Percentiles rank a stretch among this genome's conserved stretches.
phyloP scores from a whole-genome alignment of 2,888 invertebrate species.

The Aleiodes testaceus region DNA sequence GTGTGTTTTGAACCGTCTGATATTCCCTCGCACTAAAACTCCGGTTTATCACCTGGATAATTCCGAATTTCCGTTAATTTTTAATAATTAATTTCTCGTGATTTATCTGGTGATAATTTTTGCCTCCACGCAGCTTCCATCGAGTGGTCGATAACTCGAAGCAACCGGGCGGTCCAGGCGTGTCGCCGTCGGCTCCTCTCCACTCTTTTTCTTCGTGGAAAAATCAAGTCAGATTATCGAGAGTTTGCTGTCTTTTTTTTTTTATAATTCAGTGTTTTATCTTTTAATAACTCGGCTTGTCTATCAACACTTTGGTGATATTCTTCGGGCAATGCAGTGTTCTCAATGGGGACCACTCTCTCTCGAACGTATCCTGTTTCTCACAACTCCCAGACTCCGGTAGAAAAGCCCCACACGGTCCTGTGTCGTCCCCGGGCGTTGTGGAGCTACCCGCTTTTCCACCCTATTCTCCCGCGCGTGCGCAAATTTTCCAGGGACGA shows the following conservation, averaged over 20 bases:
- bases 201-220: neutral
- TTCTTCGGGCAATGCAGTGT: slow-evolving; percentile 21
- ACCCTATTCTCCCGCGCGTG: slow-evolving; percentile 66
- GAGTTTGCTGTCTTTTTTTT: too few species aligned
- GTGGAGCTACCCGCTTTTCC: slow-evolving; percentile 70
- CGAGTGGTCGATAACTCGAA: slow-evolving; percentile 43
- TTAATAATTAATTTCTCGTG: neutral
- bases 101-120: too few species aligned
- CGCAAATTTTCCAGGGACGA: slow-evolving; percentile 58
- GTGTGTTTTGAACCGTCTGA: neutral
- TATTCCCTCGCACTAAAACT: neutral
- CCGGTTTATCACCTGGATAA: too few species aligned
- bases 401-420: slow-evolving; percentile 55
- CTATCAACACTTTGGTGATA: neutral
- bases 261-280: neutral
- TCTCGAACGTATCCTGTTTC: slow-evolving; percentile 20
- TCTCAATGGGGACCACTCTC: slow-evolving; percentile 15
- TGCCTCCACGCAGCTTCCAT: slow-evolving; percentile 43
- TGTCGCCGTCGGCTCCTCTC: too few species aligned
- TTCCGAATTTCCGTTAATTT: neutral
- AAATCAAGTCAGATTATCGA: too few species aligned
- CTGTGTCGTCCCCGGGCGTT: slow-evolving; percentile 71
- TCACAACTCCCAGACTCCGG: slow-evolving; percentile 53
- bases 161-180: slow-evolving; percentile 35
- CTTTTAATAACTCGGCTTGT: slow-evolving; percentile 28